A percentile compares a stretch with the other conserved stretches of the same genome.
These are phyloP conservation scores for Thamnophis sirtalis DNA, from an alignment of 2,113 vertebrate genomes.

Conservation along the genomic window DNA sequence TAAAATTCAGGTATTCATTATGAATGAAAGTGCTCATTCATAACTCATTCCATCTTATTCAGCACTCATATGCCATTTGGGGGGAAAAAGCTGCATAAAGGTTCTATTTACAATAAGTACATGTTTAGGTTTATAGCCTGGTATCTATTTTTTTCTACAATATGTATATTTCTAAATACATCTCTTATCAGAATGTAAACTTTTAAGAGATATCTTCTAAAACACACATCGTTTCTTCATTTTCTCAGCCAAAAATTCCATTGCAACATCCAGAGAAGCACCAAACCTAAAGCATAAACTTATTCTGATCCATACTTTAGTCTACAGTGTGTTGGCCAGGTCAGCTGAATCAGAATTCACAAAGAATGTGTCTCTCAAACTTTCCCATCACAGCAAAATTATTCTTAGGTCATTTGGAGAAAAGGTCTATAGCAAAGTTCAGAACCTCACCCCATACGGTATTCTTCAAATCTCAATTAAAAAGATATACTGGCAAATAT, in stretches of 20 bases:
- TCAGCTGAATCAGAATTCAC: background rate
- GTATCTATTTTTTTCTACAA: background rate
- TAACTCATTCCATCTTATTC: background rate
- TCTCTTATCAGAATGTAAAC: background rate
- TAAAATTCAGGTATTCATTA: background rate
- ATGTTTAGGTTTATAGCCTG: background rate
- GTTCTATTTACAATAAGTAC: background rate
- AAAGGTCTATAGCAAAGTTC: constrained; percentile 29
- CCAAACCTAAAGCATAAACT: background rate
- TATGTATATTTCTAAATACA: background rate
- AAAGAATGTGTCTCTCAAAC: background rate
- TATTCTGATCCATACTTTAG: background rate
- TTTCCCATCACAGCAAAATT: background rate
- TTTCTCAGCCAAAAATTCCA: background rate
- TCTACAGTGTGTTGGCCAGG: background rate
- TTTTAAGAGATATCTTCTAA: background rate
- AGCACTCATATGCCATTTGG: background rate
- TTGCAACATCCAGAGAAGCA: background rate
- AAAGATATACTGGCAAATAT: background rate
- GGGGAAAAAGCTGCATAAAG: background rate
- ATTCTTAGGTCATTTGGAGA: background rate
- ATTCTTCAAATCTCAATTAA: background rate
- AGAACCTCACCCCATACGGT: constrained; percentile 15
- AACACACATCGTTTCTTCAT: background rate
- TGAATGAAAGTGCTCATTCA: background rate